phyloP scores from a whole-genome alignment of 2,888 invertebrate genomes.

The Tridacna gigas region DNA sequence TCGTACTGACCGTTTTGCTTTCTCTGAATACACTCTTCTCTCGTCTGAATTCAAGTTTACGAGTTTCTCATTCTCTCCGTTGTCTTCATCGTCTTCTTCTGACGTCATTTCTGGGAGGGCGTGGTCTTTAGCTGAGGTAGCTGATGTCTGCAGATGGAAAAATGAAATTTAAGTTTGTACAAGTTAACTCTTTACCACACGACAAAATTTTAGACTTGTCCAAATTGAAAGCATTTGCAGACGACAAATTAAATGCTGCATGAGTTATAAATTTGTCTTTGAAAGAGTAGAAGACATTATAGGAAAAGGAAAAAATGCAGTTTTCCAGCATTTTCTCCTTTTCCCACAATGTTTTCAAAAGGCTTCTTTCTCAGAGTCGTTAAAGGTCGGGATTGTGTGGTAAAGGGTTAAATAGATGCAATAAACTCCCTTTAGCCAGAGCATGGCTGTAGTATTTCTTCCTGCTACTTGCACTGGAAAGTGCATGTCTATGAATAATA shows the following conservation, averaged over 20 bases:
- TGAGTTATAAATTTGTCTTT: background rate
- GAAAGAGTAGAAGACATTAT: background rate
- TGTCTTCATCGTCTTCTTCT: conserved; percentile 58
- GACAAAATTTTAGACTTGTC: background rate
- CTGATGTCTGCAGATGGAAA: conserved; percentile 16
- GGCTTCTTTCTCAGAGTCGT: background rate
- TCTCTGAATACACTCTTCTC: conserved; percentile 52
- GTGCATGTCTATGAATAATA: too few species aligned
- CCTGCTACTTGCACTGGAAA: too few species aligned
- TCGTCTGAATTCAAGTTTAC: conserved; percentile 53
- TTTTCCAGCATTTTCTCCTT: background rate
- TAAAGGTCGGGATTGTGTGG: background rate
- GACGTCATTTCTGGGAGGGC: conserved; percentile 50
- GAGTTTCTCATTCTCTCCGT: conserved; percentile 25
- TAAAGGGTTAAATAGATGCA: background rate
- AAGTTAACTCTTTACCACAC: background rate
- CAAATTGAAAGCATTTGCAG: background rate
- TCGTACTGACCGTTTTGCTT: conserved; percentile 57
- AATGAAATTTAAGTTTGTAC: background rate
- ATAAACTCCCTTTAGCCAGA: too few species aligned
- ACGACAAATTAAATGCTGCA: background rate
- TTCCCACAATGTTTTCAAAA: background rate
- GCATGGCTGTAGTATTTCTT: too few species aligned
- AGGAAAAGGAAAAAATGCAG: too few species aligned
- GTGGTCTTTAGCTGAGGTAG: conserved; percentile 43